A percentile compares a stretch with the other conserved stretches of the same genome.
These are phyloP conservation scores for Bolinopsis microptera DNA, from an alignment of 37 sponge, comb jelly and placozoan species.

Conservation along the genomic window DNA sequence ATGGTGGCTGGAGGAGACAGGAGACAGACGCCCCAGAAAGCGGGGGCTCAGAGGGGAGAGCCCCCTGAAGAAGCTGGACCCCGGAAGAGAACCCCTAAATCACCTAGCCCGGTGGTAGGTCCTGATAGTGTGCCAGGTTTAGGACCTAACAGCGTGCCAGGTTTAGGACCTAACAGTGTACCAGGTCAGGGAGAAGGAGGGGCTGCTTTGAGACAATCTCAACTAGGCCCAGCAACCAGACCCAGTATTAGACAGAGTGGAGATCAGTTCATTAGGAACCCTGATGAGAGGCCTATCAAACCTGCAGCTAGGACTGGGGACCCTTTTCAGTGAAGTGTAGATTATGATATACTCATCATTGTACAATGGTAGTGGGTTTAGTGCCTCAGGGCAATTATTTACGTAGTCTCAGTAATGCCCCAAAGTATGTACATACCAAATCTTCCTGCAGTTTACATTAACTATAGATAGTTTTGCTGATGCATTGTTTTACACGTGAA, in stretches of 20 bases:
- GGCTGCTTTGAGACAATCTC: neutral
- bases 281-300: conserved; percentile 64
- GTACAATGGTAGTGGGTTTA: no score
- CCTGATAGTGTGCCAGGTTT: no score
- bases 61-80: neutral
- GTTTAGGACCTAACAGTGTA: neutral
- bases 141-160: no score
- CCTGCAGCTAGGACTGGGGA: neutral
- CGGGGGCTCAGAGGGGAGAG: neutral
- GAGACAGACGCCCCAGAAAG: neutral
- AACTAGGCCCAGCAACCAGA: neutral
- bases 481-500: no score
- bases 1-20: neutral
- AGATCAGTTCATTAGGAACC: conserved; percentile 15
- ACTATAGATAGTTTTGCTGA: no score
- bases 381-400: no score
- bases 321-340: neutral
- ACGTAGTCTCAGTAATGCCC: no score
- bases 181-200: neutral
- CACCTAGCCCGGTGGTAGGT: neutral
- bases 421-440: no score
- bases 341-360: neutral
- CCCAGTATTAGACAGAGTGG: conserved; percentile 21
- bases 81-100: neutral
- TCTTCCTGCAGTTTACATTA: no score